Conservation (phyloP, 2,797 vertebrate species). For the Philypnodon macrostomus region DNA sequence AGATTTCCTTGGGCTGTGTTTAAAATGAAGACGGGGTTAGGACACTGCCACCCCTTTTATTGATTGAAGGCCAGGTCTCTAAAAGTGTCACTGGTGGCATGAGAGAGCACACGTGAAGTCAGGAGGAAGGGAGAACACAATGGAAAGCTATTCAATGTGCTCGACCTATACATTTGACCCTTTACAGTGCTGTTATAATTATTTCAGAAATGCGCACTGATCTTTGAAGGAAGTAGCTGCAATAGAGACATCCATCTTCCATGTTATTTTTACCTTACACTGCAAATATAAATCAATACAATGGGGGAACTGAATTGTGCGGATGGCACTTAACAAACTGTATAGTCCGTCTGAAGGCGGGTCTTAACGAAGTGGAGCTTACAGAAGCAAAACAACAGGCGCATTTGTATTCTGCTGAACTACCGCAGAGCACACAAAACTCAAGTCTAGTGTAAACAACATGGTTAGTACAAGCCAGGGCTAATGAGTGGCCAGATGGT, state of each 20-base stretch:
- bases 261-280: slow-evolving; percentile 28
- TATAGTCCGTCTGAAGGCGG: slow-evolving; percentile 18
- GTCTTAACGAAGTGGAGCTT: slow-evolving; percentile 19
- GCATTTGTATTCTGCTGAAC: slow-evolving; percentile 8
- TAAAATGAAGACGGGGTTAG: slow-evolving; percentile 32
- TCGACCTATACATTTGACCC: slow-evolving; percentile 23
- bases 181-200: slow-evolving; percentile 40
- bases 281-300: slow-evolving; percentile 33
- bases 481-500: slow-evolving; percentile 62
- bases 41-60: slow-evolving; percentile 38
- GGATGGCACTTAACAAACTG: slow-evolving; percentile 25
- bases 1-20: slow-evolving; percentile 35
- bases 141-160: slow-evolving; percentile 12
- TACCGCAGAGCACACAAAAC: slow-evolving; percentile 22
- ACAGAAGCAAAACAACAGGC: slow-evolving; percentile 8
- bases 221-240: slow-evolving; percentile 37
- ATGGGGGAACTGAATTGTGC: slow-evolving; percentile 30
- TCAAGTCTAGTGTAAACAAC: slow-evolving; percentile 41
- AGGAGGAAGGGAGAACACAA: slow-evolving; percentile 14
- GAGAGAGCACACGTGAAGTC: slow-evolving; percentile 20
- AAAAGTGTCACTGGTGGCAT: slow-evolving; percentile 12
- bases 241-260: slow-evolving; percentile 21
- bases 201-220: slow-evolving; percentile 40
- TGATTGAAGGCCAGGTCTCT: slow-evolving; percentile 25
- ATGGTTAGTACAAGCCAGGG: slow-evolving; percentile 32